These are phyloP conservation scores for Tenrec ecaudatus DNA, from an alignment of 2,113 vertebrate genomes.

Conservation along the genomic window DNA sequence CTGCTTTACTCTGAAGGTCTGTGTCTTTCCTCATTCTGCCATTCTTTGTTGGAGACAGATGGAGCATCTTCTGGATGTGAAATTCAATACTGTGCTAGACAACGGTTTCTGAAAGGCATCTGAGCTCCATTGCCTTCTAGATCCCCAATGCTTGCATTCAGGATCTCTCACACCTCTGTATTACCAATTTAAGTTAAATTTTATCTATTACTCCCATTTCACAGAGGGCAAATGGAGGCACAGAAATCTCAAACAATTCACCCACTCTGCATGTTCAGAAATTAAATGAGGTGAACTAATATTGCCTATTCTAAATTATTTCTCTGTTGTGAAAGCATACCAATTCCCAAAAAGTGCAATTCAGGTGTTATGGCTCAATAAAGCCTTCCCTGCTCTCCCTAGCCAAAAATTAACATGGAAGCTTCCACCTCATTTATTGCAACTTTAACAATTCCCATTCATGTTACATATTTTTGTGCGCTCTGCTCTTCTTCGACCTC, in stretches of 20 bases:
- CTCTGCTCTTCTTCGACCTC: neutral
- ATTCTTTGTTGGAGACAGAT: neutral
- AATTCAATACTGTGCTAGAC: neutral
- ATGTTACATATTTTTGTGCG: neutral
- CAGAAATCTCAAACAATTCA: neutral
- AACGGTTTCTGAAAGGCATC: neutral
- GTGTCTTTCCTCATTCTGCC: neutral
- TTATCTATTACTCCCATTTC: conserved; percentile 6
- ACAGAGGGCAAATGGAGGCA: neutral
- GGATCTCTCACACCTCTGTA: neutral
- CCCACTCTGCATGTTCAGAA: neutral
- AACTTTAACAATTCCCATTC: conserved; percentile 9
- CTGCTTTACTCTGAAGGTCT: neutral
- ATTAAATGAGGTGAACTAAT: neutral
- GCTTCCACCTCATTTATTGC: neutral
- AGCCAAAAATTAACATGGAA: neutral
- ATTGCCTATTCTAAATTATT: neutral
- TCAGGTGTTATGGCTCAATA: neutral
- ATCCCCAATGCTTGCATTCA: neutral
- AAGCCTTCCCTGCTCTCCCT: neutral
- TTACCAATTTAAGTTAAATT: neutral
- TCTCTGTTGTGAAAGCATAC: neutral
- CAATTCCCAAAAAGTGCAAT: neutral
- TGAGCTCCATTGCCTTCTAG: neutral
- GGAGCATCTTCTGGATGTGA: neutral